A percentile compares a stretch with the other conserved stretches of the same genome.
These are phyloP conservation scores for Natator depressus DNA, from an alignment of 2,113 vertebrate genomes.

Conservation along the genomic window DNA sequence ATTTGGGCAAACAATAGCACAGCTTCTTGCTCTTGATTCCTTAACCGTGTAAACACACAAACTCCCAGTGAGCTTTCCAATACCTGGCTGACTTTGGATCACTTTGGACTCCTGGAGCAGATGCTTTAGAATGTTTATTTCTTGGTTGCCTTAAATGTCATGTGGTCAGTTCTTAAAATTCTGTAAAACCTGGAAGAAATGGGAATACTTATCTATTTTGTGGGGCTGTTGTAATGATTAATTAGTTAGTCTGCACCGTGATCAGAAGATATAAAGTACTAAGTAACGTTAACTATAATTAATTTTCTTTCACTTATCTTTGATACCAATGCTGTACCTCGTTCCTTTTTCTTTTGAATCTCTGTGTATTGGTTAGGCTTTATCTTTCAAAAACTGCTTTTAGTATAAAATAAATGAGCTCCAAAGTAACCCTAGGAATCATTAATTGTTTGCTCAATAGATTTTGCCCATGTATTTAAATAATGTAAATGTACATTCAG, in stretches of 20 bases:
- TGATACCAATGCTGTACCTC: not conserved
- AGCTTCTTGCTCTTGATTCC: not conserved
- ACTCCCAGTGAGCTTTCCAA: not conserved
- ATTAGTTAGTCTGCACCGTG: not conserved
- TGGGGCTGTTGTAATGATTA: not conserved
- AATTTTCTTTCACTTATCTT: not conserved
- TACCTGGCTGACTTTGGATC: not conserved
- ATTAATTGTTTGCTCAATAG: not conserved
- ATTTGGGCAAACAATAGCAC: not conserved
- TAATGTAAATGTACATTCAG: not conserved
- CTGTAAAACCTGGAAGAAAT: not conserved
- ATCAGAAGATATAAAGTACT: not conserved
- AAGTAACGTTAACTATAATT: not conserved
- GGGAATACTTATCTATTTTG: constrained; percentile 15
- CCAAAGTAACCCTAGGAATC: constrained; percentile 7
- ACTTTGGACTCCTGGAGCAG: not conserved
- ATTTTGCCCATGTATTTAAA: not conserved
- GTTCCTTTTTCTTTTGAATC: not conserved
- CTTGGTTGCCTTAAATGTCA: not conserved
- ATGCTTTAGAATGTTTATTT: not conserved
- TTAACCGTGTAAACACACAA: not conserved
- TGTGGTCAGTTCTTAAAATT: not conserved
- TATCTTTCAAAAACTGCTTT: not conserved
- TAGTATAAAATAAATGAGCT: not conserved
- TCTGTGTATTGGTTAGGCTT: fast-evolving